These are phyloP conservation scores for Bursaphelenchus okinawaensis DNA, from an alignment of 2,888 invertebrate genomes.

Conservation along the genomic window DNA sequence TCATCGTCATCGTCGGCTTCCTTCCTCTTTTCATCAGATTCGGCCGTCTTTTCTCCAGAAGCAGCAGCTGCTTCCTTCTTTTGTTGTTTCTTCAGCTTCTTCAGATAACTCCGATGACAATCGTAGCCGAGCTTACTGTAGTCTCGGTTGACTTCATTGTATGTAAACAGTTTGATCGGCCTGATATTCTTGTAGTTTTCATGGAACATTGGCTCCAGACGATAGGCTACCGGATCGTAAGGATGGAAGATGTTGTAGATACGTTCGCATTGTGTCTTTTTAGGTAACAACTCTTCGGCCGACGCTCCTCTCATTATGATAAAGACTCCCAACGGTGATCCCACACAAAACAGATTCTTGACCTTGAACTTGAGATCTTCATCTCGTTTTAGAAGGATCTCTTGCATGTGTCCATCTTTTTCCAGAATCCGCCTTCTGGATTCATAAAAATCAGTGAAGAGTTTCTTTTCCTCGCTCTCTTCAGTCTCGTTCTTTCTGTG, in stretches of 20 bases:
- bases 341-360: slow-evolving; percentile 52
- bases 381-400: slow-evolving; percentile 37
- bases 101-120: slow-evolving; percentile 49
- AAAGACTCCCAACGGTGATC: slow-evolving; percentile 54
- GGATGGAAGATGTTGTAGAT: slow-evolving; percentile 50
- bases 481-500: slow-evolving; percentile 23
- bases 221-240: slow-evolving; percentile 51
- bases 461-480: slow-evolving; percentile 23
- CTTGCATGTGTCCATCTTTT: slow-evolving; percentile 40
- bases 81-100: slow-evolving; percentile 35
- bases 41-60: slow-evolving; percentile 8
- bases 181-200: slow-evolving; percentile 50
- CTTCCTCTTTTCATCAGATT: slow-evolving; percentile 38
- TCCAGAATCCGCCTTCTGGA: slow-evolving; percentile 25
- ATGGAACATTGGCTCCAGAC: slow-evolving; percentile 52
- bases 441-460: slow-evolving; percentile 28
- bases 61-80: slow-evolving; percentile 22
- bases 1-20: slow-evolving; percentile 45
- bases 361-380: slow-evolving; percentile 43
- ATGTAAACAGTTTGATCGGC: slow-evolving; percentile 46
- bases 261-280: slow-evolving; percentile 32
- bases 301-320: slow-evolving; percentile 50
- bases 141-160: slow-evolving; percentile 22
- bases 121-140: slow-evolving; percentile 45
- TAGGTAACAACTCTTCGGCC: slow-evolving; percentile 28